Conservation (phyloP, 2,113 vertebrate species). For the Psittacara wagleri region DNA sequence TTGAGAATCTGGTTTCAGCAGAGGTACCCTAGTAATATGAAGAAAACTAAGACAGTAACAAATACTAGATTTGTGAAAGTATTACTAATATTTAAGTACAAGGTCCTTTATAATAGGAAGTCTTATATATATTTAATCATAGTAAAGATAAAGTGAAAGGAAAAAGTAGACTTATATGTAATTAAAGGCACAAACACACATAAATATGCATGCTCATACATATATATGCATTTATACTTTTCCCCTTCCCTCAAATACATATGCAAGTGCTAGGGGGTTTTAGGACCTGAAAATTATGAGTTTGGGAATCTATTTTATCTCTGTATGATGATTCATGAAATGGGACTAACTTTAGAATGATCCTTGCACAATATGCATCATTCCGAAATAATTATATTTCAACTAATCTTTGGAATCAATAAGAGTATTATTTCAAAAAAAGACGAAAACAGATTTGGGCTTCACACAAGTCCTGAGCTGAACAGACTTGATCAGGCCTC, state of each 20-base stretch:
- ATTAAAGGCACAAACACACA: background rate
- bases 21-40: background rate
- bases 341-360: background rate
- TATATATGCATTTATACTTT: background rate
- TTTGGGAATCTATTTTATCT: background rate
- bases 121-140: background rate
- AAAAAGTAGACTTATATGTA: background rate
- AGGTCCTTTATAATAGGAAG: background rate
- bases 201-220: background rate
- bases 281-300: background rate
- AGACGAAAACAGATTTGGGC: background rate
- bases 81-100: background rate
- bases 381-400: background rate
- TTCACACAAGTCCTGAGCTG: background rate
- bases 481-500: background rate
- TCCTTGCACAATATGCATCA: background rate
- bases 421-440: accelerated
- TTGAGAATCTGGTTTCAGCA: background rate
- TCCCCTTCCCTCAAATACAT: background rate
- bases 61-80: background rate
- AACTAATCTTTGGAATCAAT: background rate
- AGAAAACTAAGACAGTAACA: background rate
- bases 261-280: accelerated
- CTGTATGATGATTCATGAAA: background rate
- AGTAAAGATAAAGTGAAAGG: background rate